Percentiles rank a stretch among this genome's conserved stretches.
phyloP scores from a whole-genome alignment of 2,113 vertebrate species.

The Petaurus breviceps region DNA sequence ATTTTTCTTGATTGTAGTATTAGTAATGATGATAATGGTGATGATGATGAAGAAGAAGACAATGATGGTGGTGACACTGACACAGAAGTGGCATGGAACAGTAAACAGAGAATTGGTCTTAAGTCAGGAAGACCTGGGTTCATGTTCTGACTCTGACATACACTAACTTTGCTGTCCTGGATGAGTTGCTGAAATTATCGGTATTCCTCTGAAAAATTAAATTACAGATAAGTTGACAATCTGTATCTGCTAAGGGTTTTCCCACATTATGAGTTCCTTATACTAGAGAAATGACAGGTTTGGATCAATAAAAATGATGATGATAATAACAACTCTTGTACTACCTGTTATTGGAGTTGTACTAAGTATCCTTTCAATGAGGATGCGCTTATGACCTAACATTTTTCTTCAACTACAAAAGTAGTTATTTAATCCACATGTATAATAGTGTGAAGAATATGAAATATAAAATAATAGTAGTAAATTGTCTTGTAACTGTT shows the following conservation, averaged over 20 bases:
- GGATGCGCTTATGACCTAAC: neutral
- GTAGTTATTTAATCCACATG: neutral
- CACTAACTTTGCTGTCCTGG: no score
- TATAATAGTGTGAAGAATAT: neutral
- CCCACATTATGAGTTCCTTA: neutral
- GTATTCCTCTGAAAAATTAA: neutral
- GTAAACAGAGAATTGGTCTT: neutral
- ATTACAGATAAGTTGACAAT: neutral
- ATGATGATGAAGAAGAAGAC: neutral
- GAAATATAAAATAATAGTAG: neutral
- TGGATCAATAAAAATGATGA: neutral
- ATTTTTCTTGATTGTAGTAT: neutral
- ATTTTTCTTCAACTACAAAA: neutral
- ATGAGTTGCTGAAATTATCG: neutral
- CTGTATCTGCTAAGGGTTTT: neutral
- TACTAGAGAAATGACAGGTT: neutral
- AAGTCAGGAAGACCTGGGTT: neutral
- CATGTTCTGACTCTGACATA: neutral
- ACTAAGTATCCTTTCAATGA: neutral
- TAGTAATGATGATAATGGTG: neutral
- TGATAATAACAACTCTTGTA: neutral
- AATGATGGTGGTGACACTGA: neutral
- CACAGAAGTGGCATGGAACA: neutral
- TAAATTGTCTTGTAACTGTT: neutral
- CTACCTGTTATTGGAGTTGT: neutral